phyloP scores from a whole-genome alignment of 2,797 vertebrate species.

The Xiphophorus birchmanni region DNA sequence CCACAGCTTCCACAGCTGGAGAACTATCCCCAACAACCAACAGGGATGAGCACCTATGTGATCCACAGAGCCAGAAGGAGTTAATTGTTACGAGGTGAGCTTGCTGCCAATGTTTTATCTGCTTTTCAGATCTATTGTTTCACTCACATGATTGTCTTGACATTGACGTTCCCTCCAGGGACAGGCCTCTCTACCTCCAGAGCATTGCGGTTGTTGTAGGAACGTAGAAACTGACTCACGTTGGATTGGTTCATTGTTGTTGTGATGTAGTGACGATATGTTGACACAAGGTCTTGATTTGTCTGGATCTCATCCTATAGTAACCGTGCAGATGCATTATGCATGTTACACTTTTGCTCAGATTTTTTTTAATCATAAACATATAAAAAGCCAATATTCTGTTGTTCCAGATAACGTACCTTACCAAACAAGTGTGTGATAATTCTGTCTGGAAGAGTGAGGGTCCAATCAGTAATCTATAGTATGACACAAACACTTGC shows the following conservation, averaged over 20 bases:
- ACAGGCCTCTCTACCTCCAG: constrained; percentile 90
- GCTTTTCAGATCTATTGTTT: background rate
- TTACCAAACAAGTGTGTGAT: constrained; percentile 94
- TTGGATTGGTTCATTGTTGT: constrained; percentile 91
- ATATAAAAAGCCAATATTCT: background rate
- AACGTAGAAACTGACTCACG: constrained; percentile 89
- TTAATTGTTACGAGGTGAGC: background rate
- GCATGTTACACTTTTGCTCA: background rate
- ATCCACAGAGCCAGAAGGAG: constrained; percentile 9
- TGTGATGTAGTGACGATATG: constrained; percentile 90
- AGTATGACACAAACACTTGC: constrained; percentile 24
- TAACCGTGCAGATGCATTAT: background rate
- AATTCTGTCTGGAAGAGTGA: constrained; percentile 89
- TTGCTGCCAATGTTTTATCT: background rate
- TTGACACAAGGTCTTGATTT: constrained; percentile 89
- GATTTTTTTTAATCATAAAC: background rate
- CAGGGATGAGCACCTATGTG: constrained; percentile 86
- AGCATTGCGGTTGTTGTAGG: constrained; percentile 88
- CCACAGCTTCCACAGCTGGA: constrained; percentile 91
- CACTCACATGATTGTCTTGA: constrained; percentile 89
- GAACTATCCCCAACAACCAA: constrained; percentile 93
- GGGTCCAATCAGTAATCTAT: constrained; percentile 91
- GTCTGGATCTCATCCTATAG: constrained; percentile 91
- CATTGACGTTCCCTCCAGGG: constrained; percentile 79
- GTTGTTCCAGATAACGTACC: constrained; percentile 69